Evolutionary conservation across 2,113 vertebrate genomes (phyloP).

Genomic region (Centropus bengalensis): DNA sequence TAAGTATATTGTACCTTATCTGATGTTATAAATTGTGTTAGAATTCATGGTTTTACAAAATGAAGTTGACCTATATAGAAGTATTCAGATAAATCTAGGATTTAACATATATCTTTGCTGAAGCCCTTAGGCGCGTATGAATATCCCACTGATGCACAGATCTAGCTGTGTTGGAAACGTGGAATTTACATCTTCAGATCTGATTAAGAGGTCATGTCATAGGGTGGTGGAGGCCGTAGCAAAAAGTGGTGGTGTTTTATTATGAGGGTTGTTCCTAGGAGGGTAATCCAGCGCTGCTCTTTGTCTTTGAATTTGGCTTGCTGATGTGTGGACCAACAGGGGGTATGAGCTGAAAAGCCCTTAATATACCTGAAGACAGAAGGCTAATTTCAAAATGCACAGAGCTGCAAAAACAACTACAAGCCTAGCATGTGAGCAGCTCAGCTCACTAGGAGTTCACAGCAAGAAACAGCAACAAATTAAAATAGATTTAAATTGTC

Average conservation of each 20-base stretch:
- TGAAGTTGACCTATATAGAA: not conserved
- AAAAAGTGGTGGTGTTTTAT: not conserved
- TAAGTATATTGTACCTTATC: not conserved
- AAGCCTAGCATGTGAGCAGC: not conserved
- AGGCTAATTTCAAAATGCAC: not conserved
- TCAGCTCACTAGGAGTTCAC: not conserved
- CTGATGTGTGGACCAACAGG: not conserved
- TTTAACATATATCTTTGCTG: not conserved
- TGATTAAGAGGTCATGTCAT: not conserved
- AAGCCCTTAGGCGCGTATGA: not conserved
- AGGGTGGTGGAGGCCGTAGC: not conserved
- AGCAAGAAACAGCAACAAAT: not conserved
- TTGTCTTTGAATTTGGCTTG: not conserved
- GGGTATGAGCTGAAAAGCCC: not conserved
- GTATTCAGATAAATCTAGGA: not conserved
- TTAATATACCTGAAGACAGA: not conserved
- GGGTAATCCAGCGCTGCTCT: not conserved
- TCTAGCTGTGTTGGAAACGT: not conserved
- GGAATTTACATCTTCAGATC: not conserved
- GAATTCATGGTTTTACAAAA: not conserved
- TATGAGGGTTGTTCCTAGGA: not conserved
- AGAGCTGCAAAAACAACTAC: not conserved
- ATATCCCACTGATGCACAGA: not conserved
- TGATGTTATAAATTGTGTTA: not conserved
- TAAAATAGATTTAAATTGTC: not conserved